A percentile compares a stretch with the other conserved stretches of the same genome.
These are phyloP conservation scores for Sminthopsis crassicaudata DNA, from an alignment of 2,113 vertebrate species.

Conservation along the genomic window DNA sequence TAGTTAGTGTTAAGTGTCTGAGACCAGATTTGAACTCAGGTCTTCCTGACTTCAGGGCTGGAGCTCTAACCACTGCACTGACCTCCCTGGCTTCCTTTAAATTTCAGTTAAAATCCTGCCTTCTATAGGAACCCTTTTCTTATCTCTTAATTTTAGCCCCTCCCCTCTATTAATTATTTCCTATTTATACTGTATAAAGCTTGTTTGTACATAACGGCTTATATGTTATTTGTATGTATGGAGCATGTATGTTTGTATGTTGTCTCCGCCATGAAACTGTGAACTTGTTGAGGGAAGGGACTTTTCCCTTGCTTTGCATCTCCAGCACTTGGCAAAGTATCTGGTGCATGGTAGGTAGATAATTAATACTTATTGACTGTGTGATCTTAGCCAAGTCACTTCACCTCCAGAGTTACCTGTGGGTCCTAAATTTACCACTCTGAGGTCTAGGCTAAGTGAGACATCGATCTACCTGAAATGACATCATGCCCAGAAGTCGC, in stretches of 20 bases:
- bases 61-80: not conserved
- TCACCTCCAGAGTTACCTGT: not conserved
- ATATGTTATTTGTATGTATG: not conserved
- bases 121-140: not conserved
- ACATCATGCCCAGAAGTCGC: not conserved
- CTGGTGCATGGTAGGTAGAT: not conserved
- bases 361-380: not conserved
- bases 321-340: not conserved
- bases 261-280: not conserved
- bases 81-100: not conserved
- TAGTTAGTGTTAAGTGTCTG: too few relatives aligned
- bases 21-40: too few relatives aligned
- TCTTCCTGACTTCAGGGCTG: too few relatives aligned
- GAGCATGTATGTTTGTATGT: not conserved
- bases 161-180: not conserved
- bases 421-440: not conserved
- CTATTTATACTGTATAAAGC: not conserved
- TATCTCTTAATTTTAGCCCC: not conserved
- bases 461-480: not conserved
- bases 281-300: not conserved
- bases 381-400: not conserved
- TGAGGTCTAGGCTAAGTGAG: not conserved
- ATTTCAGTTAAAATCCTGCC: not conserved
- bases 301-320: not conserved
- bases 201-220: not conserved